Conservation (phyloP, 2,888 invertebrate genomes). For the Oxyscelio sp. region DNA sequence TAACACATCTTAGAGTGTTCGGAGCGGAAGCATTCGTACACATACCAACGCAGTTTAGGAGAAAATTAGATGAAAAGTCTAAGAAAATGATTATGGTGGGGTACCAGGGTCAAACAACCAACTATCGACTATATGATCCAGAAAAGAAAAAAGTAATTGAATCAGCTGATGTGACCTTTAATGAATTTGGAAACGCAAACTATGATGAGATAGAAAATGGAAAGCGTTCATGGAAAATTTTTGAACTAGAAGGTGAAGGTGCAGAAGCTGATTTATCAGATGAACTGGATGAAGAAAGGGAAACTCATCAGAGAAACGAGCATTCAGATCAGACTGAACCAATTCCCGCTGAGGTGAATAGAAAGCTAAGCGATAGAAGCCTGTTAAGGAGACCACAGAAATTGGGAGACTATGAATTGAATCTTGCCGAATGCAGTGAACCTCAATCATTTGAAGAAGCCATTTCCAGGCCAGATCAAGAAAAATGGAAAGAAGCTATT, state of each 20-base stretch:
- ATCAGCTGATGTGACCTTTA: conserved; percentile 40
- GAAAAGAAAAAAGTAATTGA: conserved; percentile 14
- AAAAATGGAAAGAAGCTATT: conserved; percentile 57
- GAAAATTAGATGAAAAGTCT: conserved; percentile 70
- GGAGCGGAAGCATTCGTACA: conserved; percentile 66
- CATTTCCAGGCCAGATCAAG: conserved; percentile 24
- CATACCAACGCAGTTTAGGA: conserved; percentile 59
- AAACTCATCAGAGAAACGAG: no score
- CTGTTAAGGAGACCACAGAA: no score
- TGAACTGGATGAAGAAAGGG: neutral
- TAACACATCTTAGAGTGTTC: conserved; percentile 63
- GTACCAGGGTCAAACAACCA: conserved; percentile 53
- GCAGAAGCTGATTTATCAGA: neutral
- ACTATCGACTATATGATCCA: conserved; percentile 47
- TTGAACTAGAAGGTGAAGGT: no score
- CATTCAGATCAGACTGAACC: no score
- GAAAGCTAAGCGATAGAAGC: neutral
- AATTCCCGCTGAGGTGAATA: no score
- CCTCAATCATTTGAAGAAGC: conserved; percentile 62
- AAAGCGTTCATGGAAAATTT: no score
- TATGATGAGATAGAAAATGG: no score
- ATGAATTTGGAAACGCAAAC: neutral
- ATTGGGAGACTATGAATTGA: no score
- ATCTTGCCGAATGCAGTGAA: no score
- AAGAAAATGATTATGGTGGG: conserved; percentile 71